Conservation (phyloP, 2,888 invertebrate genomes). For the Oscheius myriophilus region DNA sequence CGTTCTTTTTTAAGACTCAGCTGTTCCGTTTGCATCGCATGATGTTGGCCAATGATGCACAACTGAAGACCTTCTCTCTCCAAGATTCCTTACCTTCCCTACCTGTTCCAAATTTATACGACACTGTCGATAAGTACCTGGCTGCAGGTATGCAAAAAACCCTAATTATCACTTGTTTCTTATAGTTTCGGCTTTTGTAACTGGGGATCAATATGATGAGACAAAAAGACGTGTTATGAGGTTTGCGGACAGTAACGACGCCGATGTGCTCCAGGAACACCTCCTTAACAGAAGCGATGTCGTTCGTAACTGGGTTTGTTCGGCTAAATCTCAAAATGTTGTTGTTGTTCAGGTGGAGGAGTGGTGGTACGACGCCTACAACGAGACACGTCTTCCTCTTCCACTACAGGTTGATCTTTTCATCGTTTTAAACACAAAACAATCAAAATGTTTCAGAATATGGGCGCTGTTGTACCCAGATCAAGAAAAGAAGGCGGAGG, state of each 20-base stretch:
- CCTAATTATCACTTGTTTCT: neutral
- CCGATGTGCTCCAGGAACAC: conserved; percentile 2
- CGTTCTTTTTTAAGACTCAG: neutral
- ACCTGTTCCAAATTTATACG: conserved; percentile 12
- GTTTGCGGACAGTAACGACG: conserved; percentile 10
- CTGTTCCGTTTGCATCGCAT: neutral
- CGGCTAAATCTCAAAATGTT: neutral
- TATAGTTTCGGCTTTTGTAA: conserved; percentile 3
- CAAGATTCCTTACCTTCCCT: conserved; percentile 14
- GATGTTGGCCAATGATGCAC: neutral
- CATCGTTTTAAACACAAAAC: neutral
- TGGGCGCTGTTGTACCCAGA: conserved; percentile 16
- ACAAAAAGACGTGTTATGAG: neutral
- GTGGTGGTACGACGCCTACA: conserved; percentile 29
- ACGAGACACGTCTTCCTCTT: conserved; percentile 7
- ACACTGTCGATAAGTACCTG: conserved; percentile 14
- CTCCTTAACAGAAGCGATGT: neutral
- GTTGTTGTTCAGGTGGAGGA: conserved; percentile 15
- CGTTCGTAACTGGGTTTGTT: conserved; percentile 13
- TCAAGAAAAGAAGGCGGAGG: neutral
- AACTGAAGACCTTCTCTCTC: conserved; percentile 2
- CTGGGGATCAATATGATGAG: neutral
- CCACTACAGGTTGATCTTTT: neutral
- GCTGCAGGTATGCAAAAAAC: conserved; percentile 2
- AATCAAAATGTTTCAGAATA: conserved; percentile 15